Conservation (phyloP, 2,113 vertebrate species). For the Nycticorax nycticorax region DNA sequence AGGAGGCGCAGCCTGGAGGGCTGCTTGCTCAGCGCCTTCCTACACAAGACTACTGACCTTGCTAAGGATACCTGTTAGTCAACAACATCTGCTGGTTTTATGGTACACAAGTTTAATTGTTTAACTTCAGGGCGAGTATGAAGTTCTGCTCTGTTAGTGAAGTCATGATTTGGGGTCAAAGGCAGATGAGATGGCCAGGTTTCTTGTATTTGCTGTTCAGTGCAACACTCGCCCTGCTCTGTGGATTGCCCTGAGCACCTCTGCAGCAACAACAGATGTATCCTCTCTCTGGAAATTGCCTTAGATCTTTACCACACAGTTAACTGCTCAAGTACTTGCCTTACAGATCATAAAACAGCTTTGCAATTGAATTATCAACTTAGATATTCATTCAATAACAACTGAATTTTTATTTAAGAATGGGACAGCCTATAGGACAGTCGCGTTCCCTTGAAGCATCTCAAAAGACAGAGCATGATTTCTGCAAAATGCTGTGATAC, state of each 20-base stretch:
- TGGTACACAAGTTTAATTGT: not conserved
- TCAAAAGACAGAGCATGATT: not conserved
- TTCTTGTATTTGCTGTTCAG: not conserved
- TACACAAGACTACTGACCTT: rapidly evolving
- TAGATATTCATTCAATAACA: not conserved
- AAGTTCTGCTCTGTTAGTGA: not conserved
- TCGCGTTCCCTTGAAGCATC: not conserved
- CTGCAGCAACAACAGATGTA: not conserved
- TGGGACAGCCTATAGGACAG: not conserved
- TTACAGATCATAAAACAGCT: not conserved
- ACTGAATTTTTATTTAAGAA: not conserved
- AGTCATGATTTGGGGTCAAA: not conserved
- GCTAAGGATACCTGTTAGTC: not conserved
- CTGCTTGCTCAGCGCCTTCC: not conserved
- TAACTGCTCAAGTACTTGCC: not conserved
- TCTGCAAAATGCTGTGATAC: not conserved
- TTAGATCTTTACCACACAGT: not conserved
- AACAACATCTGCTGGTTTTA: rapidly evolving
- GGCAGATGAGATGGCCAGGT: not conserved
- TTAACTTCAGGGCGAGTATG: not conserved
- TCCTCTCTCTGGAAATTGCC: not conserved
- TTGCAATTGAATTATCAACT: not conserved
- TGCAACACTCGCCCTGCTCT: not conserved
- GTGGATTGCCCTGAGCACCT: not conserved
- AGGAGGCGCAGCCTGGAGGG: not conserved